Evolutionary conservation across 2,888 invertebrate genomes (phyloP).

Genomic region (Drosophila rellima): DNA sequence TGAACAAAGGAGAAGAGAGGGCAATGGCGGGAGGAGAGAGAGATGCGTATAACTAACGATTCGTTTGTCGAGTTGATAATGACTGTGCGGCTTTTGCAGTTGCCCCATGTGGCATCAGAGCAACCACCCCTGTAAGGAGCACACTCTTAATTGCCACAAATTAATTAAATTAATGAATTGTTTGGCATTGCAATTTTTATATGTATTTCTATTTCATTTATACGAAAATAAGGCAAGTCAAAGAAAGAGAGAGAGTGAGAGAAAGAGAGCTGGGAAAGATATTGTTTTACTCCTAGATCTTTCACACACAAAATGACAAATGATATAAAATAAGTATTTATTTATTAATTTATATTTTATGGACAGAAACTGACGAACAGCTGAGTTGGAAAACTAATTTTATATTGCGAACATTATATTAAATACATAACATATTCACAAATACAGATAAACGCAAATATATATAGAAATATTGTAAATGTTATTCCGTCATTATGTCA

Average conservation of each 20-base stretch:
- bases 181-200: conserved; percentile 72
- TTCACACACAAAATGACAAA: conserved; percentile 47
- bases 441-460: background rate
- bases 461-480: conserved; percentile 2
- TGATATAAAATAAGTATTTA: conserved; percentile 58
- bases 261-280: background rate
- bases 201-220: conserved; percentile 54
- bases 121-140: background rate
- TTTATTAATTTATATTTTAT: conserved; percentile 36
- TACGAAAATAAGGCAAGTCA: conserved; percentile 47
- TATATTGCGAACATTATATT: conserved; percentile 31
- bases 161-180: conserved; percentile 84
- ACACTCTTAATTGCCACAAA: conserved; percentile 80
- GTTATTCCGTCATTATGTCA: conserved; percentile 5
- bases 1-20: background rate
- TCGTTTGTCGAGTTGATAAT: conserved; percentile 57
- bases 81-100: conserved; percentile 54
- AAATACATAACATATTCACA: conserved; percentile 10
- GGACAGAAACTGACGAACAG: conserved; percentile 10
- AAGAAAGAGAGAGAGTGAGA: background rate
- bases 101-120: conserved; percentile 45
- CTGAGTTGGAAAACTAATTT: conserved; percentile 70
- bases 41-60: conserved; percentile 50
- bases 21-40: background rate
- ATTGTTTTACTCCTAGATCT: background rate